These are phyloP conservation scores for Drosophila nikananu DNA, from an alignment of 1,140 invertebrate species.

Conservation along the genomic window DNA sequence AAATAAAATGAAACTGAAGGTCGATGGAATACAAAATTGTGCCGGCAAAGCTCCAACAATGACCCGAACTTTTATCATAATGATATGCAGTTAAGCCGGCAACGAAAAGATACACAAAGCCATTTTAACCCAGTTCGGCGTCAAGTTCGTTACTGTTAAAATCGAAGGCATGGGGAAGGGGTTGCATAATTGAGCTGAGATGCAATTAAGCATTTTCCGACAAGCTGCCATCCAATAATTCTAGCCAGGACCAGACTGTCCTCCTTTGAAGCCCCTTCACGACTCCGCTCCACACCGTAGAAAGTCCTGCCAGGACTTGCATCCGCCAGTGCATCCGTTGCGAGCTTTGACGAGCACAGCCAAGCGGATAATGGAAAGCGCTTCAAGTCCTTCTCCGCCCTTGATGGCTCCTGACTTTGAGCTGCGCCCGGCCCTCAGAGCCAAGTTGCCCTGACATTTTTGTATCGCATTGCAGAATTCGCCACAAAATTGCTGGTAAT, in stretches of 20 bases:
- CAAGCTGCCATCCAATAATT: conserved; percentile 68
- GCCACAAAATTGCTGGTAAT: conserved; percentile 40
- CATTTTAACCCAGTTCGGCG: conserved; percentile 19
- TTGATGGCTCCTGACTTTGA: conserved; percentile 49
- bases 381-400: conserved; percentile 34
- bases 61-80: conserved; percentile 42
- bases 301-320: conserved; percentile 39
- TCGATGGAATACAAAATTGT: conserved; percentile 18
- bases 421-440: conserved; percentile 21
- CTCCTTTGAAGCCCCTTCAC: background rate
- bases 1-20: conserved; percentile 35
- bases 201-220: conserved; percentile 77
- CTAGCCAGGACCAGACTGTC: conserved; percentile 32
- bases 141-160: conserved; percentile 17
- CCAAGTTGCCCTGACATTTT: conserved; percentile 39
- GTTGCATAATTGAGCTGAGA: conserved; percentile 70
- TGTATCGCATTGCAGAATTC: conserved; percentile 34
- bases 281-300: background rate
- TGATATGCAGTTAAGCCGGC: conserved; percentile 51
- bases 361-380: conserved; percentile 57
- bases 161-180: background rate
- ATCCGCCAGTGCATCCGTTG: conserved; percentile 40
- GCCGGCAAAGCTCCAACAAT: conserved; percentile 27
- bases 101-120: conserved; percentile 19
- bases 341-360: conserved; percentile 52